Percentiles rank a stretch among this genome's conserved stretches.
These are phyloP conservation scores for Acrobeloides nanus DNA, from an alignment of 2,888 invertebrate species.

Conservation along the genomic window DNA sequence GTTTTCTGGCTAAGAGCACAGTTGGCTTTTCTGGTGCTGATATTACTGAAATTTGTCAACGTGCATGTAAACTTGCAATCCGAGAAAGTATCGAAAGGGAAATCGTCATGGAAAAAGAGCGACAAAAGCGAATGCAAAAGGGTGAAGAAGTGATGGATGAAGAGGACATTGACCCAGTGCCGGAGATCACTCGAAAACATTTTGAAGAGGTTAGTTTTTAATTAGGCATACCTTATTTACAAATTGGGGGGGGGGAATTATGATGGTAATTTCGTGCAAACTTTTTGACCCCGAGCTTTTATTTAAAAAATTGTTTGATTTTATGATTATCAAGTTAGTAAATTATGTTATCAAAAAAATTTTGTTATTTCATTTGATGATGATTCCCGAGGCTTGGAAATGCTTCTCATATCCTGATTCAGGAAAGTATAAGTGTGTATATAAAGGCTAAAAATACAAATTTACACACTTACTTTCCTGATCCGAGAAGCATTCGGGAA, in stretches of 20 bases:
- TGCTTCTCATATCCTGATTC: too few relatives aligned
- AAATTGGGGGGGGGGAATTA: too few relatives aligned
- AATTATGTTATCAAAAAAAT: too few relatives aligned
- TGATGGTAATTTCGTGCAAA: too few relatives aligned
- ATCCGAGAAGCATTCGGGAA: too few relatives aligned
- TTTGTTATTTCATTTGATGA: too few relatives aligned
- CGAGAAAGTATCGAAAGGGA: slow-evolving; percentile 93
- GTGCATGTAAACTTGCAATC: slow-evolving; percentile 97
- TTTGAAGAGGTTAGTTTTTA: slow-evolving; percentile 71
- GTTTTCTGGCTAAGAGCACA: slow-evolving; percentile 64
- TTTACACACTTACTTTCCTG: too few relatives aligned
- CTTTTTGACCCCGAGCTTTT: neutral
- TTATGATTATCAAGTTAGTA: too few relatives aligned
- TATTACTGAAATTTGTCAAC: slow-evolving; percentile 96
- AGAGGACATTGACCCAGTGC: slow-evolving; percentile 83
- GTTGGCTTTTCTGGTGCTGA: slow-evolving; percentile 97
- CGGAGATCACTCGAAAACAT: slow-evolving; percentile 90
- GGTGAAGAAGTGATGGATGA: slow-evolving; percentile 61
- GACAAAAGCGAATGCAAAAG: slow-evolving; percentile 63
- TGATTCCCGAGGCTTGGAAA: too few relatives aligned
- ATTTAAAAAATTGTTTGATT: neutral
- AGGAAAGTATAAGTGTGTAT: too few relatives aligned
- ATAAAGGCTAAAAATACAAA: too few relatives aligned
- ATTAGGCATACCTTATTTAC: neutral
- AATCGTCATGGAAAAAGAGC: slow-evolving; percentile 78